These are phyloP conservation scores for Pseudotriccus pelzelni DNA, from an alignment of 2,797 vertebrate genomes.

Conservation along the genomic window DNA sequence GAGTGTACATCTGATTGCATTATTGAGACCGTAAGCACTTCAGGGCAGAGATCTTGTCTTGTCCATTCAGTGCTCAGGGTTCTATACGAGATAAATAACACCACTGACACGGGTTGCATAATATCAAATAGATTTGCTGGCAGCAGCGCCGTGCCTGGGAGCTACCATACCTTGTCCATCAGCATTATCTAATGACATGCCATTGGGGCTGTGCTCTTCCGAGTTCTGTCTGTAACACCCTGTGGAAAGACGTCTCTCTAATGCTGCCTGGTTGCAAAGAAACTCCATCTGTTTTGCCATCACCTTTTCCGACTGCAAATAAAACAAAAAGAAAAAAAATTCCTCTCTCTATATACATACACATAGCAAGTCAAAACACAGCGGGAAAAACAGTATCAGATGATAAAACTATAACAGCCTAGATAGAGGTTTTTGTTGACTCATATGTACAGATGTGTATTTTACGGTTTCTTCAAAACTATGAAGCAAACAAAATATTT, in stretches of 20 bases:
- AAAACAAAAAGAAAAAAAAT: conserved; percentile 9
- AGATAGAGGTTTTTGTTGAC: conserved; percentile 56
- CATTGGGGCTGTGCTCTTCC: conserved; percentile 85
- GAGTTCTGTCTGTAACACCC: conserved; percentile 85
- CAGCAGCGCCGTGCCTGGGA: background rate
- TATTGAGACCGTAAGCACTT: background rate
- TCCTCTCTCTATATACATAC: background rate
- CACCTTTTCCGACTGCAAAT: conserved; percentile 93
- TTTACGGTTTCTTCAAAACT: conserved; percentile 52
- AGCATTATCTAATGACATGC: conserved; percentile 77
- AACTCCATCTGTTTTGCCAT: conserved; percentile 96
- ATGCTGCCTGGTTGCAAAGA: conserved; percentile 88
- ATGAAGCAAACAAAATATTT: conserved; percentile 65
- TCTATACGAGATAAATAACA: background rate
- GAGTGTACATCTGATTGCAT: background rate
- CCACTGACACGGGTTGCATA: background rate
- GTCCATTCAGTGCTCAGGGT: background rate
- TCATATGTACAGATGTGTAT: conserved; percentile 67
- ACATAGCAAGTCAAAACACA: conserved; percentile 16
- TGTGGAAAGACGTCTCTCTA: conserved; percentile 88
- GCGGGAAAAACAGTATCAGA: conserved; percentile 38
- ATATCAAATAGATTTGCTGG: background rate
- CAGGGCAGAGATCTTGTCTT: conserved; percentile 53
- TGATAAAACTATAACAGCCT: conserved; percentile 56
- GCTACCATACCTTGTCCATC: conserved; percentile 83